These are phyloP conservation scores for Castor canadensis DNA, from an alignment of 2,113 vertebrate species.

Conservation along the genomic window DNA sequence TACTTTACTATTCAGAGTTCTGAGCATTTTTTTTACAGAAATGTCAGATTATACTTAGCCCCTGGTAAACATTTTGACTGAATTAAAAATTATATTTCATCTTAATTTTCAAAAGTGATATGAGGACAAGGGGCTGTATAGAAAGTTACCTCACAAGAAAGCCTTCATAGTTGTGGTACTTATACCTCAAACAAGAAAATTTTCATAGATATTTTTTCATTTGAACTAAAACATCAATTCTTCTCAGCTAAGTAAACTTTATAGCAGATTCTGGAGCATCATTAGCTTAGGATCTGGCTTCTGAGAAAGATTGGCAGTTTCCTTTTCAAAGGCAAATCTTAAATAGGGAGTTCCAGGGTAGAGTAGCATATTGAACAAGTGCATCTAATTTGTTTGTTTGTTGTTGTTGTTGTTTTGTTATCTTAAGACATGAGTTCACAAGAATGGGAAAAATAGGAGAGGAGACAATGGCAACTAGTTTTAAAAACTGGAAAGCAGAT, in stretches of 20 bases:
- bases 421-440: neutral
- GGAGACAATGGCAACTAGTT: neutral
- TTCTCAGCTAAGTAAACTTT: conserved; percentile 5
- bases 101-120: conserved; percentile 21
- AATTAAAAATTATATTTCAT: neutral
- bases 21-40: neutral
- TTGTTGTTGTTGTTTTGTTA: too few species aligned
- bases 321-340: neutral
- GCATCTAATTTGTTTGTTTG: neutral
- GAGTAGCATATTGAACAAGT: neutral
- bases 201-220: neutral
- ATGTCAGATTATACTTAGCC: neutral
- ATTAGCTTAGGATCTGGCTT: neutral
- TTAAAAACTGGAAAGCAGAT: conserved; percentile 2
- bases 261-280: neutral
- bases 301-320: neutral
- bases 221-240: neutral
- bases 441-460: neutral
- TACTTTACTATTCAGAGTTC: neutral
- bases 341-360: neutral
- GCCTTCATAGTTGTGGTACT: neutral
- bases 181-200: neutral
- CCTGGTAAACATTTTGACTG: neutral
- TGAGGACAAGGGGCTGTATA: neutral
- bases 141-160: neutral